phyloP scores from a whole-genome alignment of 2,888 invertebrate genomes.

The Lasioglossum malachurum region DNA sequence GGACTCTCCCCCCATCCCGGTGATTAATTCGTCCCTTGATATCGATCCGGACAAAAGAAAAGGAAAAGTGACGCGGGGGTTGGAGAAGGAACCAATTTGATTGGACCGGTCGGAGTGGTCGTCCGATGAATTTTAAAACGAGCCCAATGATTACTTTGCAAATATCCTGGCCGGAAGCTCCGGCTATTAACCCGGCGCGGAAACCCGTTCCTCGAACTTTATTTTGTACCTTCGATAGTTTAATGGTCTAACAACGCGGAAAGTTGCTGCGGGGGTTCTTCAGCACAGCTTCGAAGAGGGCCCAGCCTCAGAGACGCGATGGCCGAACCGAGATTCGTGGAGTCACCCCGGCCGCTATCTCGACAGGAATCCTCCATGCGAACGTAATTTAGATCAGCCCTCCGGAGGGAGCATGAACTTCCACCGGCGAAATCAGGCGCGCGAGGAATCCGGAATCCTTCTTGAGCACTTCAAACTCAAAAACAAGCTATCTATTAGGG shows the following conservation, averaged over 20 bases:
- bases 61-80: background rate
- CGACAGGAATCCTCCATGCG: constrained; percentile 12
- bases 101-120: constrained; percentile 10
- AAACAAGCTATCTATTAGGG: background rate
- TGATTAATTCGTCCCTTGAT: constrained; percentile 57
- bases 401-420: background rate
- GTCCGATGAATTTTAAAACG: constrained; percentile 25
- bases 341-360: background rate
- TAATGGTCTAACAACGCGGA: constrained; percentile 7
- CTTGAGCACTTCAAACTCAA: background rate
- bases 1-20: background rate
- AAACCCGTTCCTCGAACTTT: background rate
- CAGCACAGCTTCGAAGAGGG: background rate
- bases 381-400: constrained; percentile 31
- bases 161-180: background rate
- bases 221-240: constrained; percentile 1
- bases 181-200: background rate
- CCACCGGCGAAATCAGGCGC: background rate
- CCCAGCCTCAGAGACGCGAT: background rate
- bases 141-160: background rate
- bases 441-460: background rate
- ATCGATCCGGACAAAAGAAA: constrained; percentile 24
- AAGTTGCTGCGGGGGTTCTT: background rate
- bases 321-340: background rate
- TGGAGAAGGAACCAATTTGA: background rate